Evolutionary conservation across 2,888 invertebrate species (phyloP).

Genomic region (Chrysolina haemoptera): DNA sequence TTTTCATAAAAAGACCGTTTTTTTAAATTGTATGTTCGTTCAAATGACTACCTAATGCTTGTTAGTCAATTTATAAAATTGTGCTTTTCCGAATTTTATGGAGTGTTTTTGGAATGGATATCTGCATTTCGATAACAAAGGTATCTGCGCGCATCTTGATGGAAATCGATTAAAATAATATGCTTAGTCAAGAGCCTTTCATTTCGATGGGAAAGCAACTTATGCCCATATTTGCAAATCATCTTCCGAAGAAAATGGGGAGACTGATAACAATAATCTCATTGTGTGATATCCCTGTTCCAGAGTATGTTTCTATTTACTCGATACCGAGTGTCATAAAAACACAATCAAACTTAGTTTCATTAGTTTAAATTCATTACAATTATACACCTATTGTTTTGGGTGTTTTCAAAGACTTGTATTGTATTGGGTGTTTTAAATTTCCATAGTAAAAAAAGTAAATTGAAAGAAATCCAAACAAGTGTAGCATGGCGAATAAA

Average conservation of each 20-base stretch:
- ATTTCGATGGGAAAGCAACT: constrained; percentile 54
- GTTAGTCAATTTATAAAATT: background rate
- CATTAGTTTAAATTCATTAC: too few species aligned
- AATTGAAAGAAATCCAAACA: too few species aligned
- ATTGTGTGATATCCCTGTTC: constrained; percentile 30
- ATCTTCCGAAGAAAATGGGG: constrained; percentile 39
- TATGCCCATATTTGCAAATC: constrained; percentile 51
- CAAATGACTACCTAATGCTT: too few species aligned
- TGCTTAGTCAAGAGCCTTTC: constrained; percentile 55
- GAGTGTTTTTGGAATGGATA: background rate
- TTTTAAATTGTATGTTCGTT: too few species aligned
- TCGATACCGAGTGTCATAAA: background rate
- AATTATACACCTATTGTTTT: too few species aligned
- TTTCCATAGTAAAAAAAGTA: too few species aligned
- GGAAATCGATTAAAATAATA: constrained; percentile 58
- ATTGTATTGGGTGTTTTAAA: too few species aligned
- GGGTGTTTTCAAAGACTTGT: too few species aligned
- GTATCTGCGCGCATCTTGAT: constrained; percentile 1
- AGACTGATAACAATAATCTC: constrained; percentile 40
- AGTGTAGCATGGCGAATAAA: too few species aligned
- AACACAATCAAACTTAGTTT: too few species aligned
- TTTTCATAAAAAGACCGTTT: too few species aligned
- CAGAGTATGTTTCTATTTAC: background rate
- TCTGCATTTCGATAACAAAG: constrained; percentile 19
- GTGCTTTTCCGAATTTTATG: background rate